Conservation (phyloP, 2,888 invertebrate genomes). For the Cryptocephalus moraei region DNA sequence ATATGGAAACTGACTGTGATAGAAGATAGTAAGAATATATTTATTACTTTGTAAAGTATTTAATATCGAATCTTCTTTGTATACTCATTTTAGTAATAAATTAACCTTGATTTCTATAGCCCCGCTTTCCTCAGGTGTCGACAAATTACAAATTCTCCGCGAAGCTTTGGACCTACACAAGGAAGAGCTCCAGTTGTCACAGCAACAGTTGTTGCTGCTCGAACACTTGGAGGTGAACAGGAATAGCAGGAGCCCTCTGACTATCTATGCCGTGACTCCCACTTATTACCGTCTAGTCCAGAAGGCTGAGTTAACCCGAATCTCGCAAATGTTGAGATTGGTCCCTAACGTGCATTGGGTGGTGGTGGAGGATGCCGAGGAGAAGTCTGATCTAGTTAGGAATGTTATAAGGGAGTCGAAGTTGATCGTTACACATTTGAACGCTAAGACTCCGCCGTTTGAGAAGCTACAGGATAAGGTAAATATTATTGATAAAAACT, state of each 20-base stretch:
- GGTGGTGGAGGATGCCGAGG: slow-evolving; percentile 74
- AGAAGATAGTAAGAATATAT: slow-evolving; percentile 18
- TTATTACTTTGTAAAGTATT: background rate
- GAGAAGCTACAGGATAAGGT: slow-evolving; percentile 55
- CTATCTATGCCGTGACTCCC: slow-evolving; percentile 86
- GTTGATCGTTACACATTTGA: slow-evolving; percentile 50
- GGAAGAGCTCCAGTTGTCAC: slow-evolving; percentile 29
- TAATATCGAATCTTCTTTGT: background rate
- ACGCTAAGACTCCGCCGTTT: slow-evolving; percentile 56
- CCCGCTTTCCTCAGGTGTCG: slow-evolving; percentile 21
- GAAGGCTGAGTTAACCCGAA: slow-evolving; percentile 86
- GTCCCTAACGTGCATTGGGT: slow-evolving; percentile 92
- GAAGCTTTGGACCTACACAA: slow-evolving; percentile 28
- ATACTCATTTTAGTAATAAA: slow-evolving; percentile 1
- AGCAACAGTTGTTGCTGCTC: slow-evolving; percentile 28
- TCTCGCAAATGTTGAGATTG: slow-evolving; percentile 77
- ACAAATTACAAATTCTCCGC: slow-evolving; percentile 25
- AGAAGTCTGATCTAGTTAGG: slow-evolving; percentile 61
- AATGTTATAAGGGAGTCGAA: slow-evolving; percentile 55
- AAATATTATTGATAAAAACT: too few relatives aligned
- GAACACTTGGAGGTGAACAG: slow-evolving; percentile 24
- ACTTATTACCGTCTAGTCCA: slow-evolving; percentile 82
- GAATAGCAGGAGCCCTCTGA: slow-evolving; percentile 39
- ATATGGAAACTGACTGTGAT: slow-evolving; percentile 23
- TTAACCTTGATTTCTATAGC: background rate